Percentiles rank a stretch among this genome's conserved stretches.
Conservation (phyloP, 2,888 invertebrate genomes). For the Ophonus ardosiacus region DNA sequence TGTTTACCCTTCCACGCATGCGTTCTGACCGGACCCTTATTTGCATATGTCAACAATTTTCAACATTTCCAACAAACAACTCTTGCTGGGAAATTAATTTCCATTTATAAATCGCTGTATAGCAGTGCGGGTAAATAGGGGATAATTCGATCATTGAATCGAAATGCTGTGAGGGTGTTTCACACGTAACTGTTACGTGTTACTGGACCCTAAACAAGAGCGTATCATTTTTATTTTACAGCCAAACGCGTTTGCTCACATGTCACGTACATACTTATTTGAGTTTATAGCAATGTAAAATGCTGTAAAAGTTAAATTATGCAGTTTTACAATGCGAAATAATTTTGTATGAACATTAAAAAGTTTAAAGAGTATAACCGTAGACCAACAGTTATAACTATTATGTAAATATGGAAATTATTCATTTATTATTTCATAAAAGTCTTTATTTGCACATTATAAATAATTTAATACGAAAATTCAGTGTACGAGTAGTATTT, state of each 20-base stretch:
- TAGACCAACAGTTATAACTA: too few relatives aligned
- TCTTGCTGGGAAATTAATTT: slow-evolving; percentile 28
- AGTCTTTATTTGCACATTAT: too few relatives aligned
- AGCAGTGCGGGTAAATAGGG: not conserved
- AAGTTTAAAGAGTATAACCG: not conserved
- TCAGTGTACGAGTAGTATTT: too few relatives aligned
- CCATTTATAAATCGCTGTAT: slow-evolving; percentile 8
- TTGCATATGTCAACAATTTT: slow-evolving; percentile 45
- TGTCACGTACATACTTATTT: not conserved
- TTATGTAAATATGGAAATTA: too few relatives aligned
- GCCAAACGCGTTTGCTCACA: not conserved
- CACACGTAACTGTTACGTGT: not conserved
- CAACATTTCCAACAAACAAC: slow-evolving; percentile 21
- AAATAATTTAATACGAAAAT: too few relatives aligned
- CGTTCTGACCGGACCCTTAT: not conserved
- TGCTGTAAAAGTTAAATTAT: not conserved
- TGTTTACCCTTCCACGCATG: not conserved
- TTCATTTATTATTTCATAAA: too few relatives aligned
- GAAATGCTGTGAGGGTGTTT: not conserved
- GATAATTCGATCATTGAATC: not conserved
- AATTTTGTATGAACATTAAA: not conserved
- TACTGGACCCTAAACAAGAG: not conserved
- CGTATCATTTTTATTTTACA: too few relatives aligned
- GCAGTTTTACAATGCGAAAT: not conserved
- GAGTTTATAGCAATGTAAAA: not conserved